Evolutionary conservation across 2,797 vertebrate species (phyloP), one percentile per base, ranked within the genome.

Genomic region (Acanthurus lineatus): DNA sequence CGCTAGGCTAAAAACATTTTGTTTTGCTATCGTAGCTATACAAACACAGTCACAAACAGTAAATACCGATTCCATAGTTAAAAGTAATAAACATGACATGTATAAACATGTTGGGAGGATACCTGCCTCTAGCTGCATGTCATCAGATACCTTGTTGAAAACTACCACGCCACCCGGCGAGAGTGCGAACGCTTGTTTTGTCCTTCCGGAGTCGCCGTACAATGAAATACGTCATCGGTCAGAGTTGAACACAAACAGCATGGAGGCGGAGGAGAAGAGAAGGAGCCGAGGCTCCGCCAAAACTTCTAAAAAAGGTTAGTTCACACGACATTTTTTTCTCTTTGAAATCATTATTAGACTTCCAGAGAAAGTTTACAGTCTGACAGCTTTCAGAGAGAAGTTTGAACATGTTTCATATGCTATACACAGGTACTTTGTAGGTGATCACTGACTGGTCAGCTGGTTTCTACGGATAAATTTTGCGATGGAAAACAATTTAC

Each of bases 281-380:
- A 20, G 40, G 10, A 82, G 49, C 1, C 6, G 1, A 45, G 51
- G 38, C 6, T 14, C 82, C 6, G 45, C 70, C 3, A 95, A 89
- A 90, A 28, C 76, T 1, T 48, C 86, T 0, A 92, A 84, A 83
- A 95, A 87, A 73, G 92, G 95, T 94, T 5, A 0, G 65, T 73
- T 75, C 61, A 0, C 6, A 0, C 5, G 5, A 3, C 38, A 15
- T 0, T 57, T 1, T 10, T 11, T 1, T 16, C 17, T 16, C 1
- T 54, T 10, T 69, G 0, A 4, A 45, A 0, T 3, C 1, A 0
- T 8, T 5, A 9, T 54, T 0, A 38, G 5, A 3, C 0, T 54
- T 47, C 40, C 0, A 0, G 10, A 63, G 44, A 0, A 3, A 59
- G 8, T 49, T 19, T 15, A 25, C 15, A 35, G 20, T 5, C 20